phyloP scores from a whole-genome alignment of 2,113 vertebrate genomes.

The Callospermophilus lateralis region DNA sequence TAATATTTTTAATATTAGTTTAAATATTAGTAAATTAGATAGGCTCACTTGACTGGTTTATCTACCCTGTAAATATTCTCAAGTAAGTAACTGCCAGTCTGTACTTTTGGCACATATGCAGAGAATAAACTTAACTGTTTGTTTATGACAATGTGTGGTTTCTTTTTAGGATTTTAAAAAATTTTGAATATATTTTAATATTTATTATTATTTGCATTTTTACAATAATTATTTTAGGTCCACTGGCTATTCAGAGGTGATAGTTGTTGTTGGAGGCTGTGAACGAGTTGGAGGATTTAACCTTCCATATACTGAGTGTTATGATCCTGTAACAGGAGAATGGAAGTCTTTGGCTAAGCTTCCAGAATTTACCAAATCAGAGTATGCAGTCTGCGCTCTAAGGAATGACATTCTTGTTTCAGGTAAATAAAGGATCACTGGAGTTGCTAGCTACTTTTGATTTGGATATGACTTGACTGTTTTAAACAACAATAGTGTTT shows the following conservation, averaged over 20 bases:
- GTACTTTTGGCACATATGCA: neutral
- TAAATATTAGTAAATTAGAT: neutral
- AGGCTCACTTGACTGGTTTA: slow-evolving; percentile 36
- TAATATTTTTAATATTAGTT: neutral
- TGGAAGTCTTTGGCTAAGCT: slow-evolving; percentile 99
- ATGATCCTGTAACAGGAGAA: slow-evolving; percentile 97
- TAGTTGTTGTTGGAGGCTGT: slow-evolving; percentile 98
- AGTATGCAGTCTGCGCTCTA: slow-evolving; percentile 97
- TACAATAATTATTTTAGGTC: slow-evolving; percentile 89
- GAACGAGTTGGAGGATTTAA: slow-evolving; percentile 98
- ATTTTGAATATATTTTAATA: slow-evolving; percentile 1
- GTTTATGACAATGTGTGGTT: neutral
- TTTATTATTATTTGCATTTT: slow-evolving; percentile 35
- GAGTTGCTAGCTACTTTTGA: neutral
- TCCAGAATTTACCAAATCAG: slow-evolving; percentile 98
- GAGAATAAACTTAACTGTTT: slow-evolving; percentile 3
- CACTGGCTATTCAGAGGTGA: slow-evolving; percentile 98
- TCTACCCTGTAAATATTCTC: slow-evolving; percentile 2
- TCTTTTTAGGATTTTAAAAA: slow-evolving; percentile 39
- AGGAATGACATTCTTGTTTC: slow-evolving; percentile 99
- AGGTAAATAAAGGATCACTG: slow-evolving; percentile 89
- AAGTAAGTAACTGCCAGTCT: slow-evolving; percentile 8
- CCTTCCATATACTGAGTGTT: slow-evolving; percentile 98
- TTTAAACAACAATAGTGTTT: slow-evolving; percentile 43
- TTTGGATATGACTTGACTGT: neutral